Evolutionary conservation across 2,888 invertebrate species (phyloP), one percentile per base, ranked within the genome.

Genomic region (Pyrochroa serraticornis): DNA sequence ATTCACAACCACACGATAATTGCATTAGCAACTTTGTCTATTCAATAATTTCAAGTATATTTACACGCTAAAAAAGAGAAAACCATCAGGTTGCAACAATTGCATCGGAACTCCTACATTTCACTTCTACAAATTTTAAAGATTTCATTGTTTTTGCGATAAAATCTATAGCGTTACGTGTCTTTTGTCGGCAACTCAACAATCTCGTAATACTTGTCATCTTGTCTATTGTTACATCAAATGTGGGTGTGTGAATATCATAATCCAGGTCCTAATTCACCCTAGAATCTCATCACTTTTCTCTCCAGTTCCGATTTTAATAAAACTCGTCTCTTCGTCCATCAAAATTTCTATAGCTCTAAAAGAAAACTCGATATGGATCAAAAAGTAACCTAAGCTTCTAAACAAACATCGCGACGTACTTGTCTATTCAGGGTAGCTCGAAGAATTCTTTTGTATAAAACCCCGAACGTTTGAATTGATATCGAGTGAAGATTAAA

Each of bases 361-460:
- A 5, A 22, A 22, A 22, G 22, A 22, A 39, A 42, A 67, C 63
- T 46, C 47, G 68, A 67, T 67, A 67, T 49, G 62, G 62, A 62
- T 63, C 57, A 42, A 36, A 45, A 22, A 22, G 62, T 64, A 61
- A 64, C 62, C 49, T 58, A 63, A 69, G 63, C 65, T 58, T 45
- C 62, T 61, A 63, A 65, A 63, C 63, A 68, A 68, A 68, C 68
- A 65, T 68, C 60, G 61, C 58, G 55, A 56, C 50, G 53, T 37
- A 46, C 50, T 38, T 49, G 34, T 36, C 36, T 36, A 39, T 32
- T 56, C 47, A 60, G 53, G 56, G 36, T 56, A 47, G 12, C 44
- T 32, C 9, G 35, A 53, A 57, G 58, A 60, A 63, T 60, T 58
- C 60, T 48, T 55, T 63, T 60, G 52, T 60, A 32, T 41, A 36